Base-by-base conservation (phyloP, 1,140 invertebrate genomes). In the Drosophila micromelanica region DNA sequence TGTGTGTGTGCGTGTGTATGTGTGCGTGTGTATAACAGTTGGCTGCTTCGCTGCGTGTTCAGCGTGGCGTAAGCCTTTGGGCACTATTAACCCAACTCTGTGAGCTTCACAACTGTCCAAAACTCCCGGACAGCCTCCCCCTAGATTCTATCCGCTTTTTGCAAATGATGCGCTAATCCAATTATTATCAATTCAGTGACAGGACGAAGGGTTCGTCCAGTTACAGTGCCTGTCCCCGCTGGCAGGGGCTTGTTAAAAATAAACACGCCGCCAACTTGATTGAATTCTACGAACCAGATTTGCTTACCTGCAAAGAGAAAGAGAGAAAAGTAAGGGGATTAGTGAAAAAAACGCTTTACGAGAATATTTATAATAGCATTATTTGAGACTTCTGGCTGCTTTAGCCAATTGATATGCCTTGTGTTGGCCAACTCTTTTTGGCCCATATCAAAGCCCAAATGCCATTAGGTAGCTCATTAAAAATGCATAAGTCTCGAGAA, bases 131-230 rank as follows among this genome's bases (percentile, higher is more conserved):
- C 55, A 57, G 13, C 46, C 9, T 12, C 13, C 8, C 38, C 30
- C n/a, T 49, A 2, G 7, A 15, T 13, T 12, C n/a, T 13, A 11
- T n/a, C 43, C 35, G 42, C 54, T 35, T 57, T 57, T 69, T 15
- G 57, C 37, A 74, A 80, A 76, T 72, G 73, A 75, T 75, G 81
- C 78, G 78, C 89, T 91, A 91, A 90, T 90, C 89, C 89, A 90
- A 90, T 90, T 90, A 90, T 90, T 90, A 87, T 90, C 89, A 90
- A 89, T 87, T 90, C 89, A 90, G 72, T 90, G 89, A 79, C 74
- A 82, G 80, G 63, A 63, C 43, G 43, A 48, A 59, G 59, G 65
- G 48, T 27, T 65, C n/a, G 56, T 8, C 27, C 37, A 20, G 27
- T 27, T 6, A 27, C 27, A 27, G 27, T 27, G 27, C 5, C 27